Evolutionary conservation across 53 echinoderm and acorn worm species (phyloP).

Genomic region (Apostichopus leukothele): DNA sequence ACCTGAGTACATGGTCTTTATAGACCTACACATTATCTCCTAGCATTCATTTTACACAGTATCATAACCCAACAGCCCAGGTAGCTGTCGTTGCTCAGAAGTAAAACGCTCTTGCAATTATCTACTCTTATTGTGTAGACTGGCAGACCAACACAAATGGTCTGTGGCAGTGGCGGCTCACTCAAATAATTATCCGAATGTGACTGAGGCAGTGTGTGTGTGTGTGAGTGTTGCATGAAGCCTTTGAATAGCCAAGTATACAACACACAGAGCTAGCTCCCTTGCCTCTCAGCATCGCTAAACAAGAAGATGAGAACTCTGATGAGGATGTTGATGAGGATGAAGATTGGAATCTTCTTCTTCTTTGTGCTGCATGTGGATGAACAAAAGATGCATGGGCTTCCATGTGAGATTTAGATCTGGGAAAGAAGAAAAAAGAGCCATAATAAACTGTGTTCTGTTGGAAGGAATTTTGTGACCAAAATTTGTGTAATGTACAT

Average conservation of each 20-base stretch:
- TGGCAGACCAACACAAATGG: slow-evolving; percentile 22
- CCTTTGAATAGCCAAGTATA: not conserved
- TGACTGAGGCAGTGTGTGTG: slow-evolving; percentile 10
- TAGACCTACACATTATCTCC: too few species aligned
- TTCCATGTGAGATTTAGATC: not conserved
- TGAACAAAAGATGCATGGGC: not conserved
- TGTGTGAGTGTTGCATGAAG: not conserved
- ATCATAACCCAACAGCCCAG: too few species aligned
- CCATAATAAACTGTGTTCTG: not conserved
- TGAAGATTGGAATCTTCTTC: not conserved
- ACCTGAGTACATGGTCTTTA: too few species aligned
- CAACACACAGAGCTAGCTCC: not conserved
- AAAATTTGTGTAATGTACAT: too few species aligned
- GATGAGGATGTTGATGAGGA: not conserved
- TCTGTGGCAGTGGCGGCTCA: slow-evolving; percentile 22
- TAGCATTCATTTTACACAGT: too few species aligned
- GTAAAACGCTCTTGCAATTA: not conserved
- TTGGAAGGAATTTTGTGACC: not conserved
- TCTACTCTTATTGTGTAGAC: not conserved
- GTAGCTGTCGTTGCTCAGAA: not conserved
- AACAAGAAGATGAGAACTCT: not conserved
- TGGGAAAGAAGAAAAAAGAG: not conserved
- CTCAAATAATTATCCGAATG: slow-evolving; percentile 32
- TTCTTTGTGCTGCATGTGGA: not conserved
- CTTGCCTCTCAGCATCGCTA: not conserved